Conservation (phyloP, 2,797 vertebrate species). For the Eulemur rubriventer region DNA sequence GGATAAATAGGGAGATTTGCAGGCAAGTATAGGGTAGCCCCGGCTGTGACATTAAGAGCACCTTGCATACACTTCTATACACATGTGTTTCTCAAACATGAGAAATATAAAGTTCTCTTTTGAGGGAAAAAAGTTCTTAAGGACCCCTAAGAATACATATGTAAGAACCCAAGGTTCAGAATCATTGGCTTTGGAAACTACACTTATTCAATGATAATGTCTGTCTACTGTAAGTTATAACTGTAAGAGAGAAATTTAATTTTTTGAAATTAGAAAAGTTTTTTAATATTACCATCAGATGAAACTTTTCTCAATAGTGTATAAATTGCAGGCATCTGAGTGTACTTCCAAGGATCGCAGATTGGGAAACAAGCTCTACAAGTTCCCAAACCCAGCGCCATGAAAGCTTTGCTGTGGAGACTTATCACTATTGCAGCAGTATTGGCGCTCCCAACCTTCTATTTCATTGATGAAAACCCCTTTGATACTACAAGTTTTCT, state of each 20-base stretch:
- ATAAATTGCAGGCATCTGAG: not conserved
- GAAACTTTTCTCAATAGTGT: not conserved
- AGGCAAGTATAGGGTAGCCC: not conserved
- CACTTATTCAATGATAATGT: not conserved
- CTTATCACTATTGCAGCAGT: not conserved
- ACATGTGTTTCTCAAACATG: not conserved
- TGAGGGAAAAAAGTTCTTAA: not conserved
- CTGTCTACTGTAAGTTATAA: not conserved
- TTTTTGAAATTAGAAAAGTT: not conserved
- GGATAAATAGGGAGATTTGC: not conserved
- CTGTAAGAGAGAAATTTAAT: not conserved
- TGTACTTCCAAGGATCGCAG: not conserved
- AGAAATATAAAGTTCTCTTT: not conserved
- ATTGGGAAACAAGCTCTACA: not conserved
- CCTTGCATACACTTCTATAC: too few species aligned
- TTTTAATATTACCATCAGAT: not conserved
- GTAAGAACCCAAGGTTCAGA: not conserved
- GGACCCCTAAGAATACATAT: not conserved
- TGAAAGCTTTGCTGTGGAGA: not conserved
- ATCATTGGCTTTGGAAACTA: not conserved
- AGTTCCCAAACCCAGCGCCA: not conserved
- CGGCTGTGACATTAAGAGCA: not conserved
- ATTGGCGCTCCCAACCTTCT: not conserved
- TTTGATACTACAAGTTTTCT: conserved; percentile 46
- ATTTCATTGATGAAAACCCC: conserved; percentile 42